A percentile compares a stretch with the other conserved stretches of the same genome.
These are phyloP conservation scores for Gastrophysa polygoni DNA, from an alignment of 2,888 invertebrate species.

Conservation along the genomic window DNA sequence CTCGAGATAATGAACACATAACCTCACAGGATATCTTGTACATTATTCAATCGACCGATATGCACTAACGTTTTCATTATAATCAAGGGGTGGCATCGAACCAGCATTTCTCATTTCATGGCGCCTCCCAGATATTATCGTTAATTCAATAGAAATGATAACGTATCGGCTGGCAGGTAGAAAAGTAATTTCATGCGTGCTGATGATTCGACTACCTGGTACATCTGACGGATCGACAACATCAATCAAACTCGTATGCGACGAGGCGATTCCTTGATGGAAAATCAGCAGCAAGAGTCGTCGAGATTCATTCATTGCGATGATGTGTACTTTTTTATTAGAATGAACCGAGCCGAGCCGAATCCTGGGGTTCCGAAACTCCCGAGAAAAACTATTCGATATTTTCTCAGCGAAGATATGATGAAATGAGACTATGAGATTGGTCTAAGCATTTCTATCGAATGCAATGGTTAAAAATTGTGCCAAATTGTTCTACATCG, in stretches of 20 bases:
- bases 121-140: conserved; percentile 6
- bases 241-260: neutral
- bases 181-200: neutral
- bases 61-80: conserved; percentile 11
- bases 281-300: conserved; percentile 6
- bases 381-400: no score
- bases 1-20: neutral
- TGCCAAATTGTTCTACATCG: no score
- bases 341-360: no score
- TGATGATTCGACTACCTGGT: conserved; percentile 7
- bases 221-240: neutral
- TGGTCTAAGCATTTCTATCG: no score
- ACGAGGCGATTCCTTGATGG: neutral
- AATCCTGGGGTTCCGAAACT: no score
- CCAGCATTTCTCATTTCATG: conserved; percentile 10
- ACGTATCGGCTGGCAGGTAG: neutral
- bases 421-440: no score
- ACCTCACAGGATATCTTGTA: neutral
- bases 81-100: conserved; percentile 1
- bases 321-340: no score
- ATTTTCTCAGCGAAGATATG: no score
- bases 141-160: conserved; percentile 11
- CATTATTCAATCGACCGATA: neutral
- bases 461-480: no score
- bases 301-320: no score